A percentile compares a stretch with the other conserved stretches of the same genome.
phyloP scores from a whole-genome alignment of 2,888 invertebrate genomes.

The Malthinus flaveolus region DNA sequence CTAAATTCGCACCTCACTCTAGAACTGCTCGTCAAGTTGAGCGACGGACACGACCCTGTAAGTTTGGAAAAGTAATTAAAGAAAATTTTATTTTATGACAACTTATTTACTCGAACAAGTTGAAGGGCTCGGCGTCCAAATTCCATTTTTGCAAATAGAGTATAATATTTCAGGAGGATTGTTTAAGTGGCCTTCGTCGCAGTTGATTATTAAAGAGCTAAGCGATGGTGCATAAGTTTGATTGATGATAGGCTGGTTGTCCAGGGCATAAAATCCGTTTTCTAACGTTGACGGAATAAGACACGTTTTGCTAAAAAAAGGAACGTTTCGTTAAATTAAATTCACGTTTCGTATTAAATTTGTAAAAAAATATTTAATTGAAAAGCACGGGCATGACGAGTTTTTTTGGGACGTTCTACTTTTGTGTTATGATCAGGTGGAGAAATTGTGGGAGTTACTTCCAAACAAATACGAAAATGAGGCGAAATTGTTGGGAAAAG shows the following conservation, averaged over 20 bases:
- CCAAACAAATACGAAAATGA: too few relatives aligned
- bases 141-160: slow-evolving; percentile 14
- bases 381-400: too few relatives aligned
- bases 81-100: not conserved
- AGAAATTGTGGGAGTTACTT: too few relatives aligned
- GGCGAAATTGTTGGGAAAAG: too few relatives aligned
- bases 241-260: not conserved
- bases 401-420: too few relatives aligned
- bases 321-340: too few relatives aligned
- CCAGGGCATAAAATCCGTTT: not conserved
- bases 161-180: not conserved
- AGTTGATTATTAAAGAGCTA: slow-evolving; percentile 34
- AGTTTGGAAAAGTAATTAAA: not conserved
- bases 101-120: slow-evolving; percentile 12
- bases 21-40: not conserved
- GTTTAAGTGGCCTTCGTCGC: slow-evolving; percentile 14
- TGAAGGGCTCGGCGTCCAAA: slow-evolving; percentile 3
- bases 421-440: too few relatives aligned
- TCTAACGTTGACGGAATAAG: not conserved
- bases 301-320: not conserved
- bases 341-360: too few relatives aligned
- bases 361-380: too few relatives aligned
- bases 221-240: slow-evolving; percentile 16
- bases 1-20: slow-evolving; percentile 5
- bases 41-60: slow-evolving; percentile 5